Evolutionary conservation across 1,140 invertebrate genomes (phyloP).

Genomic region (Zaprionus taronus): DNA sequence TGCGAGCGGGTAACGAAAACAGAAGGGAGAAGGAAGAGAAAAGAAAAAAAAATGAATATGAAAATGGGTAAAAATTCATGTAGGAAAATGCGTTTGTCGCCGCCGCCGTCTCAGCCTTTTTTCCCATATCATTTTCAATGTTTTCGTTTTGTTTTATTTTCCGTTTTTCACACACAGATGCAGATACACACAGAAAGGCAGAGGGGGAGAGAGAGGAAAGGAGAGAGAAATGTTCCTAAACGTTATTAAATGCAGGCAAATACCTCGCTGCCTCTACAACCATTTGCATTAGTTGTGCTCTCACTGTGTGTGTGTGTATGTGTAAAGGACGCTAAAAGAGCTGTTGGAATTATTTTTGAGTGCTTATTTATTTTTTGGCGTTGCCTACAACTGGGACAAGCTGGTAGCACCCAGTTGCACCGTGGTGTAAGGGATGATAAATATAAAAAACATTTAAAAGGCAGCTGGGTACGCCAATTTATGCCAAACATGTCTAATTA

Average conservation of each 20-base stretch:
- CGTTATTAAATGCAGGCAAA: constrained; percentile 81
- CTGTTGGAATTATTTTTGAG: constrained; percentile 63
- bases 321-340: constrained; percentile 50
- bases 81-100: constrained; percentile 13
- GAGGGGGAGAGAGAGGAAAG: background rate
- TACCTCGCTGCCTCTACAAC: constrained; percentile 52
- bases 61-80: constrained; percentile 62
- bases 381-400: constrained; percentile 66
- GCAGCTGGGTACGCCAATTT: background rate
- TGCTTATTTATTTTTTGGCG: constrained; percentile 62
- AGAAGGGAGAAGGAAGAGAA: background rate
- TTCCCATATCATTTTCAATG: constrained; percentile 72
- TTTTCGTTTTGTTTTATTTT: constrained; percentile 51
- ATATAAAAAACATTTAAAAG: background rate
- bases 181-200: constrained; percentile 34
- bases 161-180: constrained; percentile 56
- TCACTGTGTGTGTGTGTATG: constrained; percentile 44
- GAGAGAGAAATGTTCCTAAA: constrained; percentile 53
- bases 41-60: constrained; percentile 7
- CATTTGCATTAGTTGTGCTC: constrained; percentile 57
- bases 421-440: constrained; percentile 15
- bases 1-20: constrained; percentile 43
- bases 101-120: constrained; percentile 30
- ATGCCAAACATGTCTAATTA: background rate
- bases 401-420: constrained; percentile 14